phyloP scores from a whole-genome alignment of 53 echinoderm and acorn worm genomes.

The Crossaster papposus region DNA sequence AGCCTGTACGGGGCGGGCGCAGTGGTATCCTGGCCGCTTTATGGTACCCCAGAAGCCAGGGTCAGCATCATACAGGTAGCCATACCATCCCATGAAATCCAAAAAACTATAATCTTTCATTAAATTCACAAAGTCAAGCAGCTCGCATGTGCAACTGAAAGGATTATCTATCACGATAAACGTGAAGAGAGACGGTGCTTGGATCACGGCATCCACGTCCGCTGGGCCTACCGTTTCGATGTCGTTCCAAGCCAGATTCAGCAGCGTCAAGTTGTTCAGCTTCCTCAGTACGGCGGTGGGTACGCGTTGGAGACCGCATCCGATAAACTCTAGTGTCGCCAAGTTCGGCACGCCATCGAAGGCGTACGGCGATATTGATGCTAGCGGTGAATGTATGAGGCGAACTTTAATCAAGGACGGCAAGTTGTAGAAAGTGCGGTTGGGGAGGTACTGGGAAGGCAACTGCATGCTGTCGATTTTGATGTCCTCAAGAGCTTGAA shows the following conservation, averaged over 20 bases:
- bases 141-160: conserved; percentile 44
- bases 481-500: background rate
- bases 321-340: background rate
- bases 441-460: background rate
- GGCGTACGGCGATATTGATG: conserved; percentile 12
- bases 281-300: background rate
- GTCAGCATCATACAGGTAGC: too few species aligned
- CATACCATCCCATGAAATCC: background rate
- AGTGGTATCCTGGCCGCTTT: background rate
- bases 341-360: conserved; percentile 19
- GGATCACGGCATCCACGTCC: background rate
- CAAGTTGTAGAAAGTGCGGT: conserved; percentile 12
- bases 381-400: background rate
- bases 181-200: background rate
- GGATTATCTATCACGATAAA: conserved; percentile 30
- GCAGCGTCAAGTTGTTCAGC: background rate
- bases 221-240: background rate
- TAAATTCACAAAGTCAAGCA: conserved; percentile 25
- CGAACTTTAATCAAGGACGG: conserved; percentile 12
- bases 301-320: background rate
- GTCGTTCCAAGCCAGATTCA: conserved; percentile 16
- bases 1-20: background rate
- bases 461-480: background rate
- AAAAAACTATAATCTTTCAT: background rate
- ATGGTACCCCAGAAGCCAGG: too few species aligned